Evolutionary conservation across 2,797 vertebrate species (phyloP).

Genomic region (Parambassis ranga): DNA sequence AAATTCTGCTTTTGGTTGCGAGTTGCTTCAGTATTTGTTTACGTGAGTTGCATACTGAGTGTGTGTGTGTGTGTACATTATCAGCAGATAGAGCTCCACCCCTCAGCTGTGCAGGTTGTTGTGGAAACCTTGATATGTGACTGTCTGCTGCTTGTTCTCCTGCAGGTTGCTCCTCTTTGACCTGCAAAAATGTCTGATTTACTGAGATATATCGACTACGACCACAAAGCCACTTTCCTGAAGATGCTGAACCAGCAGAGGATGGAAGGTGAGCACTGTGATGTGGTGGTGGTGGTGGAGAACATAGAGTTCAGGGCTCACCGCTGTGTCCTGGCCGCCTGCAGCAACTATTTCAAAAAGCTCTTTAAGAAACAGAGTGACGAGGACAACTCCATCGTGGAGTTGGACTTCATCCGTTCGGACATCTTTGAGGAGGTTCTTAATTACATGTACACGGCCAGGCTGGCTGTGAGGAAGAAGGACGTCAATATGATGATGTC

Average conservation of each 20-base stretch:
- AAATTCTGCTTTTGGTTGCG: neutral
- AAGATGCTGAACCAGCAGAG: constrained; percentile 95
- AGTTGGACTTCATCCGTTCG: constrained; percentile 95
- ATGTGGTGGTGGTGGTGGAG: constrained; percentile 95
- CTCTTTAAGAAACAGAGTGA: constrained; percentile 95
- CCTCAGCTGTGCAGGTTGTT: constrained; percentile 35
- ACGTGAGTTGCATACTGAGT: neutral
- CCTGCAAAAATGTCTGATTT: constrained; percentile 92
- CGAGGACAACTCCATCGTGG: constrained; percentile 94
- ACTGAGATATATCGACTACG: constrained; percentile 95
- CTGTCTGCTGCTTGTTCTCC: neutral
- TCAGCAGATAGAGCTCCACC: constrained; percentile 37
- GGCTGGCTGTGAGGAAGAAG: constrained; percentile 94
- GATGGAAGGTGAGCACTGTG: constrained; percentile 95
- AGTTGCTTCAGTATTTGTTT: neutral
- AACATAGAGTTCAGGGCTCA: constrained; percentile 96
- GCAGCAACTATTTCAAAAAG: constrained; percentile 97
- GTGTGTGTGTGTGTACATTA: constrained; percentile 11
- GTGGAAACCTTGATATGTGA: neutral
- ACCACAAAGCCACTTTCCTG: constrained; percentile 95
- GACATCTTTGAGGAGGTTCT: constrained; percentile 97
- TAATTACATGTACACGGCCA: constrained; percentile 96
- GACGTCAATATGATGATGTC: constrained; percentile 98
- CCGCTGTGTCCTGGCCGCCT: constrained; percentile 92
- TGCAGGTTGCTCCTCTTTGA: constrained; percentile 62